Evolutionary conservation across 1,140 invertebrate genomes (phyloP).

Genomic region (Trypoxylus dichotomus): DNA sequence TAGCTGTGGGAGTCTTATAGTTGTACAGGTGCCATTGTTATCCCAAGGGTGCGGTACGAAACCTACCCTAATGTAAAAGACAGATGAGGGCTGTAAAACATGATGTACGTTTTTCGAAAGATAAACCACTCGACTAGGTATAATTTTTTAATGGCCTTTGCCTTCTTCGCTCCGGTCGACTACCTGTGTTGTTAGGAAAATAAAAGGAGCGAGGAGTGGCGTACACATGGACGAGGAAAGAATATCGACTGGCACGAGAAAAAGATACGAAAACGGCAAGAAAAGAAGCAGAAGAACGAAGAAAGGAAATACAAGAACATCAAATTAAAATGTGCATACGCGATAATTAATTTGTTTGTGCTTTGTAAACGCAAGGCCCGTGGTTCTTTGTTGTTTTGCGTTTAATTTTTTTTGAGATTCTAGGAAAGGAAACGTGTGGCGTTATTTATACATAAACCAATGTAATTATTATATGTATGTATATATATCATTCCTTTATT

Average conservation of each 20-base stretch:
- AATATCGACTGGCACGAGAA: not conserved
- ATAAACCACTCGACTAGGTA: constrained; percentile 21
- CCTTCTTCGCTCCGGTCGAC: constrained; percentile 18
- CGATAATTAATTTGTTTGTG: constrained; percentile 10
- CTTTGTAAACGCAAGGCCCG: not conserved
- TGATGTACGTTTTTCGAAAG: constrained; percentile 23
- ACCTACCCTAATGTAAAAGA: constrained; percentile 21
- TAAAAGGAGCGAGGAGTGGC: not conserved
- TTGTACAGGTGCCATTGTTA: constrained; percentile 15
- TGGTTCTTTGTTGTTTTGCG: not conserved
- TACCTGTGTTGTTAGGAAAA: constrained; percentile 21
- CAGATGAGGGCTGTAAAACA: constrained; percentile 16
- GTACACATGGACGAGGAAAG: not conserved
- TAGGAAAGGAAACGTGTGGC: not conserved
- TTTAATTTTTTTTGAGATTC: not conserved
- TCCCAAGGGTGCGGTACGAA: constrained; percentile 21
- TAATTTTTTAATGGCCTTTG: constrained; percentile 22
- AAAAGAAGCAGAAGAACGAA: not conserved
- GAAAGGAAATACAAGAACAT: not conserved
- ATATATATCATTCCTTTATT: too few relatives aligned
- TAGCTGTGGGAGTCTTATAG: constrained; percentile 13
- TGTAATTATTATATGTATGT: too few relatives aligned
- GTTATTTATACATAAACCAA: not conserved
- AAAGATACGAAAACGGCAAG: not conserved
- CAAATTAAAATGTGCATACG: constrained; percentile 7